A percentile compares a stretch with the other conserved stretches of the same genome.
Evolutionary conservation across 2,797 vertebrate genomes (phyloP).

Genomic region (Lagocephalus sceleratus): DNA sequence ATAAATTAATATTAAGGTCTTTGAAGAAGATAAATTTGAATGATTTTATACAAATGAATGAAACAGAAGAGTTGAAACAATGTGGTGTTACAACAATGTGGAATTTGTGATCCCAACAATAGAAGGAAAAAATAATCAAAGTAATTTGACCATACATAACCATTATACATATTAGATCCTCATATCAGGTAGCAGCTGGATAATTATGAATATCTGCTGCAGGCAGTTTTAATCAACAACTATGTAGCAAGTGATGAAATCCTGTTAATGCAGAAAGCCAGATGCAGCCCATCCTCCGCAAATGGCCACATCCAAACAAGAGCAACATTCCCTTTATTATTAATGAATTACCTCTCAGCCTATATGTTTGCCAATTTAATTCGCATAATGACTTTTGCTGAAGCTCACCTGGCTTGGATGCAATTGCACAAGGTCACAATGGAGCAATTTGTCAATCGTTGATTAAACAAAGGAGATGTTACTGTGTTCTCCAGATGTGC

Average conservation of each 20-base stretch:
- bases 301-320: slow-evolving; percentile 40
- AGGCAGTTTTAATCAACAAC: slow-evolving; percentile 71
- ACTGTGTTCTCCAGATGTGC: background rate
- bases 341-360: slow-evolving; percentile 51
- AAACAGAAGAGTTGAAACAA: no score
- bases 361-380: slow-evolving; percentile 27
- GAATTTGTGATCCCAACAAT: no score
- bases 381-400: slow-evolving; percentile 26
- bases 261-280: slow-evolving; percentile 52
- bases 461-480: background rate
- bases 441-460: slow-evolving; percentile 11
- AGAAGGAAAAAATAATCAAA: background rate
- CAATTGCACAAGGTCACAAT: slow-evolving; percentile 13
- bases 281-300: slow-evolving; percentile 47
- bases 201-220: slow-evolving; percentile 58
- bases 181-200: slow-evolving; percentile 64
- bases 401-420: slow-evolving; percentile 11
- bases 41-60: no score
- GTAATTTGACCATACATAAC: slow-evolving; percentile 24
- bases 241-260: slow-evolving; percentile 50
- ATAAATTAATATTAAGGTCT: no score
- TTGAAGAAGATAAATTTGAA: no score
- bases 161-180: slow-evolving; percentile 50
- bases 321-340: slow-evolving; percentile 38
- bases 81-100: no score